Base-by-base conservation (phyloP, 2,797 vertebrate genomes). In the Erethizon dorsatum region DNA sequence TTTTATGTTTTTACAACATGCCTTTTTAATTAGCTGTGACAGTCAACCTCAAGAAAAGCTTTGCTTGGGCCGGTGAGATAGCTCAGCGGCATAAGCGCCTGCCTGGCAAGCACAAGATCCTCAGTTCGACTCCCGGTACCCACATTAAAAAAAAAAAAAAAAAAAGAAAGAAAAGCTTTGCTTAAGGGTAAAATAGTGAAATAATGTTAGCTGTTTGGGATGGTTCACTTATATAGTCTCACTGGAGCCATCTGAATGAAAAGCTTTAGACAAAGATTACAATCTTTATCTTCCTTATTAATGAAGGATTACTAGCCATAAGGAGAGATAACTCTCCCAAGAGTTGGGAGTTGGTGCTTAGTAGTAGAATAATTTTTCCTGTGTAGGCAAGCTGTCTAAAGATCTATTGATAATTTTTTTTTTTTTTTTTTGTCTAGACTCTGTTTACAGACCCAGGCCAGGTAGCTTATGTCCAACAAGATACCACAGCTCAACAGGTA, bases 401-500 rank as follows among this genome's bases (percentile, higher is more conserved):
- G 95, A 97, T 94, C 12, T 63, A 37, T 96, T 98, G 97, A 97
- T 97, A 54, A 45, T 94, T 97, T 97, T 95, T 97, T 97, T 97
- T 84, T 94, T 67, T 95, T 98, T 97, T 28, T 88, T 87, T 85
- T 65, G 17, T 94, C 83, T 90, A 99, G 99, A 98, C 99, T 91
- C 99, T 99, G 90, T 99, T 99, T 98, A 99, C 99, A 98, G 99
- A 99, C 98, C 99, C 99, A 86, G 99, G 99, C 87, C 99, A 99
- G 97, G 99, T 99, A 97, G 99, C 99, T 57, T 99, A 99, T 26
- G 99, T 99, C 96, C 99, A 99, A 83, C 99, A 99, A 98, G 99
- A 99, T 98, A 99, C 99, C 37, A 99, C 99, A 59, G 99, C 99
- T 12, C 99, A 99, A 97, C 99, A 99, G 99, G 99, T 99, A 98